Base-by-base conservation (phyloP, 2,797 vertebrate species). In the Novumbra hubbsi region DNA sequence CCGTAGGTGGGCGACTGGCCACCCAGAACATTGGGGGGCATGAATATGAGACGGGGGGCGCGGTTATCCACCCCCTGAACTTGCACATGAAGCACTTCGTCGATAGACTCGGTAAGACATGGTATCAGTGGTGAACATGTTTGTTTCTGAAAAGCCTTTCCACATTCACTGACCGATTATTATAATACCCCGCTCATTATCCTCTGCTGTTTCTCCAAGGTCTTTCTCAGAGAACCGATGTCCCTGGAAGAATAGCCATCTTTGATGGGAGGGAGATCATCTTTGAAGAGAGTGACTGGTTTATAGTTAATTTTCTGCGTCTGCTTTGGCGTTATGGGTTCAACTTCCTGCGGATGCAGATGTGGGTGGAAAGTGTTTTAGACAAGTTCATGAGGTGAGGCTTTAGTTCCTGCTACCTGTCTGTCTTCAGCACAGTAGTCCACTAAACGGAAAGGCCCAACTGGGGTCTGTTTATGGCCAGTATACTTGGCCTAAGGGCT, bases 381-480 rank as follows among this genome's bases (percentile, higher is more conserved):
- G 96, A 98, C 87, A 99, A 96, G 80, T 98, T 99, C 71, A 99
- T 99, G 97, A 95, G 97, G 98, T 98, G 86, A 91, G 81, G 8
- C 5, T 8, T 17, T 21, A 49, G 4, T 57, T 55, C 5, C 14
- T 30, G 45, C 66, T 41, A 27, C 38, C 66, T 68, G 21, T 68
- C 55, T 60, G 24, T 60, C 19, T 12, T 12, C 21, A 27, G 12
- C 9, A 19, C 21, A 60, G 21, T 24, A 60, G 55, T 60, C 55
- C 24, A 2, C 14, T 45, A 7, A 41, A 2, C 41, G 9, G 2
- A 45, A 9, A 45, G 12, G 41, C 41, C 11, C 41, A 11, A 45
- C 41, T 45, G 12, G 12, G 9, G 3, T 45, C 9, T 45, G 41
- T 38, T 38, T 3, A 38, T 38, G 34, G 34, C 34, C 34, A 38